Evolutionary conservation across 2,797 vertebrate genomes (phyloP), one percentile per base, ranked within the genome.

Genomic region (Neosilurus mollespiculum): DNA sequence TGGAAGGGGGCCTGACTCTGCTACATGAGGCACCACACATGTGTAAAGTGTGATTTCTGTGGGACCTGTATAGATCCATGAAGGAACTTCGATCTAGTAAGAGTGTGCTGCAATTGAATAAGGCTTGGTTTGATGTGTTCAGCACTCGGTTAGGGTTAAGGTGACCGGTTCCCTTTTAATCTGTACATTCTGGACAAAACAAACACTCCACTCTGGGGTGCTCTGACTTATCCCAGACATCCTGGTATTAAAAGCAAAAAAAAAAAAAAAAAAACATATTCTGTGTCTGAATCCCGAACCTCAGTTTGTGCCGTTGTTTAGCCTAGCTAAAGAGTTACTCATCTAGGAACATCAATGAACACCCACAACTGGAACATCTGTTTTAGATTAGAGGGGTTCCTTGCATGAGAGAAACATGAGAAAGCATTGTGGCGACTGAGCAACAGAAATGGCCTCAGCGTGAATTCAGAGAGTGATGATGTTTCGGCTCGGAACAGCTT

Each of bases 331-430:
- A 20, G 77, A 77, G 56, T 77, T 34, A 4, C 56, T 43, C 7
- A 11, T 61, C 77, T 20, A 65, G 61, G 61, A 53, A 78, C 43
- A 51, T 53, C 49, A 16, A 20, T 26, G 16, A 65, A 11, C 24
- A 53, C 53, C 61, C 34, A 53, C 9, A 65, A 65, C 61, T 20
- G 9, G 24, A 66, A 53, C 77, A 79, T 79, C 43, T 79, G 77
- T 51, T 79, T 79, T 20, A 1, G n/a, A 78, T 78, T 78, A 51
- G 85, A 85, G 83, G 75, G 79, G 84, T 26, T 73, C 9, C 22
- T 76, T 18, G 37, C 24, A 30, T 53, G 34, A 51, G 15, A 75
- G 43, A 61, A 77, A 62, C 26, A 64, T 43, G 58, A 69, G 72
- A 71, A 43, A 18, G 22, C 56, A 1, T 49, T 37, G 49, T 56